phyloP scores from a whole-genome alignment of 2,888 invertebrate species.

The Monochamus alternatus region DNA sequence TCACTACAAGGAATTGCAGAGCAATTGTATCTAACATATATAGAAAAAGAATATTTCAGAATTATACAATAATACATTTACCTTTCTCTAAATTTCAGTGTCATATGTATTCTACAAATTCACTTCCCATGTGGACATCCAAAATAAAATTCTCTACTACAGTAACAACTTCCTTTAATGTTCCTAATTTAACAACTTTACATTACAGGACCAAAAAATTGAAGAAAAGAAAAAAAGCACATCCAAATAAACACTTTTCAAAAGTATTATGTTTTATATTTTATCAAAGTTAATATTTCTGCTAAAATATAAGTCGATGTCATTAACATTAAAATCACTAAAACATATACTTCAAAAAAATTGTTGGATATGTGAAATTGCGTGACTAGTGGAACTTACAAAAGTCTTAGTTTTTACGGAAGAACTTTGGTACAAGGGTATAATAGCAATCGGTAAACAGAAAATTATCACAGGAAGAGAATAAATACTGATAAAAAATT shows the following conservation, averaged over 20 bases:
- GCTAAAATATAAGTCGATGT: not conserved
- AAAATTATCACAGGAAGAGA: conserved; percentile 57
- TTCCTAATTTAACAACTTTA: conserved; percentile 47
- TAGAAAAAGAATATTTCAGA: not conserved
- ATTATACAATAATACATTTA: not conserved
- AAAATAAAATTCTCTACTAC: conserved; percentile 33
- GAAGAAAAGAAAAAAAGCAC: conserved; percentile 48
- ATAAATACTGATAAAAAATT: conserved; percentile 53
- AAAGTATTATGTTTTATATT: conserved; percentile 10
- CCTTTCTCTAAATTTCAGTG: not conserved
- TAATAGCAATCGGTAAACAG: conserved; percentile 25
- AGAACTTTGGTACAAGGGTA: conserved; percentile 46
- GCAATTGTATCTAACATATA: too few species aligned
- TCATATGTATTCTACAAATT: not conserved
- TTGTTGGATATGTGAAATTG: conserved; percentile 19
- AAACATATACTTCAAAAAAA: conserved; percentile 21
- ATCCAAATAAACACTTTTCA: conserved; percentile 15
- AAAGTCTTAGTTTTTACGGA: conserved; percentile 58
- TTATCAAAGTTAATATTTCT: not conserved
- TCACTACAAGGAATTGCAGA: too few species aligned
- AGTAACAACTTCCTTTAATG: conserved; percentile 49
- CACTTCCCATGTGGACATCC: not conserved
- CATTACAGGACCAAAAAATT: conserved; percentile 51
- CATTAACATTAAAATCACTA: not conserved
- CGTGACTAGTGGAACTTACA: conserved; percentile 60